Percentiles rank a stretch among this genome's conserved stretches.
phyloP scores from a whole-genome alignment of 2,888 invertebrate genomes.

The Acanthosepion lycidas region DNA sequence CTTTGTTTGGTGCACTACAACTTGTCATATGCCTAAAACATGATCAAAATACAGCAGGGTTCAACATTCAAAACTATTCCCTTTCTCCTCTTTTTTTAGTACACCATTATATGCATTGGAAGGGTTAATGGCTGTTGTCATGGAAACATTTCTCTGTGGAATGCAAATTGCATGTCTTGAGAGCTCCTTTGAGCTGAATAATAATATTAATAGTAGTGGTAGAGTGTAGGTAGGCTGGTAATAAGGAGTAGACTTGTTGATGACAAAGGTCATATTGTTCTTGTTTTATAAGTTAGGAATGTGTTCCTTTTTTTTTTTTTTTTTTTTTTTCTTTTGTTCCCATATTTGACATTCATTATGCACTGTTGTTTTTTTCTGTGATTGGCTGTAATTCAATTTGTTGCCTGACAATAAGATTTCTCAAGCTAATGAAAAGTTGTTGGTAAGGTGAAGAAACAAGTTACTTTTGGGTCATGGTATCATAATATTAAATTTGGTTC shows the following conservation, averaged over 20 bases:
- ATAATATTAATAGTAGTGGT: not conserved
- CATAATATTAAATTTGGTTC: conserved; percentile 39
- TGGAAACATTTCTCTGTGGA: conserved; percentile 3
- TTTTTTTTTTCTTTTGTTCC: not conserved
- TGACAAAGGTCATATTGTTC: not conserved
- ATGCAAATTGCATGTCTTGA: conserved; percentile 39
- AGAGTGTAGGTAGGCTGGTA: not conserved
- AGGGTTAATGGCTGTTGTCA: conserved; percentile 11
- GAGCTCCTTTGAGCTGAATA: not conserved
- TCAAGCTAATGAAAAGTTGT: not conserved
- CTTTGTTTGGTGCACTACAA: not conserved
- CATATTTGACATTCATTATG: too few species aligned
- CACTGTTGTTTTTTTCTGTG: not conserved
- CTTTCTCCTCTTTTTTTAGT: too few species aligned
- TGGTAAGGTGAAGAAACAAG: conserved; percentile 38
- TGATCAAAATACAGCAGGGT: too few species aligned
- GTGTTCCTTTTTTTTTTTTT: not conserved
- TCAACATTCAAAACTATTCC: too few species aligned
- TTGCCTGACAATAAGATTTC: not conserved
- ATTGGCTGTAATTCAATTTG: not conserved
- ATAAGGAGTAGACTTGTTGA: not conserved
- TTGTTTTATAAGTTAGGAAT: not conserved
- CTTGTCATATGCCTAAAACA: too few species aligned
- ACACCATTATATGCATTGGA: too few species aligned
- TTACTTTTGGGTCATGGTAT: conserved; percentile 40